phyloP scores from a whole-genome alignment of 2,113 vertebrate genomes.

The Rhinolophus ferrumequinum region DNA sequence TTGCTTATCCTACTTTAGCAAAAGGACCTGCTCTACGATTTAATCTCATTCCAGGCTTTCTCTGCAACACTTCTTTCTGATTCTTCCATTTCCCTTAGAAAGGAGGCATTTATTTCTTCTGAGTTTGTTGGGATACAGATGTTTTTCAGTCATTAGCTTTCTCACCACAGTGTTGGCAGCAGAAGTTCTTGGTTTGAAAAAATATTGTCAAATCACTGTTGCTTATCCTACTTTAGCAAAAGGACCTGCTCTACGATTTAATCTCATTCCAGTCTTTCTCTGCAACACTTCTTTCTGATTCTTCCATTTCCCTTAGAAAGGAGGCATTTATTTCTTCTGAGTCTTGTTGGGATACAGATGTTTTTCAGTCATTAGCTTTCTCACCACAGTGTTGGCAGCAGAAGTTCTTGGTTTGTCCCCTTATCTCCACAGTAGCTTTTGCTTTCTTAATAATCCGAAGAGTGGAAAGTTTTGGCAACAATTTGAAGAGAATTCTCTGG shows the following conservation, averaged over 20 bases:
- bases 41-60: background rate
- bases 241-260: background rate
- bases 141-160: background rate
- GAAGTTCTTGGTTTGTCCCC: background rate
- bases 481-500: background rate
- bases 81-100: background rate
- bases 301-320: background rate
- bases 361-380: background rate
- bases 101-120: background rate
- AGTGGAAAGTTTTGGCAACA: background rate
- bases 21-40: background rate
- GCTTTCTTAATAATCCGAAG: background rate
- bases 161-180: background rate
- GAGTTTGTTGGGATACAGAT: background rate
- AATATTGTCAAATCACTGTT: background rate
- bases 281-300: background rate
- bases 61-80: background rate
- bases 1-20: background rate
- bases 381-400: background rate
- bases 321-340: background rate
- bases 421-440: background rate
- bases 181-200: background rate
- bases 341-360: background rate
- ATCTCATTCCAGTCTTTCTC: background rate
- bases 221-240: background rate